Evolutionary conservation across 2,113 vertebrate species (phyloP).

Genomic region (Clarias batrachus): DNA sequence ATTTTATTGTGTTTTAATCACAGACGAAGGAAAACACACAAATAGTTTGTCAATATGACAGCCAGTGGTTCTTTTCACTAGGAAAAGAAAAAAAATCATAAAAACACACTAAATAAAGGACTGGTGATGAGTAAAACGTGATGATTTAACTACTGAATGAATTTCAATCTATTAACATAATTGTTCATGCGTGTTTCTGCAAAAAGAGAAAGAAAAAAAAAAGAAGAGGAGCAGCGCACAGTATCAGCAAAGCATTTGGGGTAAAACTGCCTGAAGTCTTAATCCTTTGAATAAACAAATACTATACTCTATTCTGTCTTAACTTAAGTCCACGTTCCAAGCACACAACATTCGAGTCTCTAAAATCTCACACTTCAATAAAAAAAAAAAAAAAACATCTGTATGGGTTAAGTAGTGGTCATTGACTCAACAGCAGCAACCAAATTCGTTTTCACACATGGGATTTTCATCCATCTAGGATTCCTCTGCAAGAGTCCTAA

Average conservation of each 20-base stretch:
- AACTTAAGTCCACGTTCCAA: conserved; percentile 72
- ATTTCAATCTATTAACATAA: background rate
- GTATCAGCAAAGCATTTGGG: background rate
- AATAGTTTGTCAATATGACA: conserved; percentile 58
- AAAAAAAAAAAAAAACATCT: conserved; percentile 60
- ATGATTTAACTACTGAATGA: background rate
- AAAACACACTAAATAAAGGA: conserved; percentile 27
- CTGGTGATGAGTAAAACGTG: background rate
- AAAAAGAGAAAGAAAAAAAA: background rate
- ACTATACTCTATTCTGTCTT: conserved; percentile 39
- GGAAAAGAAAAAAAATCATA: conserved; percentile 48
- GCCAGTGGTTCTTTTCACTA: conserved; percentile 48
- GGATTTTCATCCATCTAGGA: background rate
- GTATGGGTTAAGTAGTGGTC: conserved; percentile 54
- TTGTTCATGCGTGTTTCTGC: background rate
- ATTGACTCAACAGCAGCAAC: background rate
- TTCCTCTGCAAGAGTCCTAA: background rate
- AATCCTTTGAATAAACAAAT: conserved; percentile 38
- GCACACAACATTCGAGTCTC: conserved; percentile 76
- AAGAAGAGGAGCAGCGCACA: too few species aligned
- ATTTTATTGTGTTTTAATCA: conserved; percentile 30
- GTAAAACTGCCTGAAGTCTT: background rate
- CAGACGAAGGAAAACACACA: conserved; percentile 36
- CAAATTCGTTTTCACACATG: background rate
- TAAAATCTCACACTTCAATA: conserved; percentile 61